Conservation (phyloP, 2,113 vertebrate genomes). For the Stomatorhinus ivindoensis region DNA sequence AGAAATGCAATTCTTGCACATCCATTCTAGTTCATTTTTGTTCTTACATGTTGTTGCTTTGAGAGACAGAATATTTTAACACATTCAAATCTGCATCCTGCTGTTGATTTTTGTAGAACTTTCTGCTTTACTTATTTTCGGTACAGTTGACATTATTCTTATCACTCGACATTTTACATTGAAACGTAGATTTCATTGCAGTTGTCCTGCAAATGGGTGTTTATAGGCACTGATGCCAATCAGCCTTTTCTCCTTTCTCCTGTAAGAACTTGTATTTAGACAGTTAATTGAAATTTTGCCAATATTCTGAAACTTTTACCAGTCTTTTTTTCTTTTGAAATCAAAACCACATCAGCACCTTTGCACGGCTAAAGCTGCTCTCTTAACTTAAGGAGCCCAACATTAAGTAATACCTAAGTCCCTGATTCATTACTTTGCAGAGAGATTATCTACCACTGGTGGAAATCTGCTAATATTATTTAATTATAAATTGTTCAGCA, state of each 20-base stretch:
- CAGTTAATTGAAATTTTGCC: not conserved
- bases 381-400: too few relatives aligned
- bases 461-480: not conserved
- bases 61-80: not conserved
- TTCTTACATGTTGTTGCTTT: not conserved
- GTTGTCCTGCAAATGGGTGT: not conserved
- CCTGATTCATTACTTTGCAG: not conserved
- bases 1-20: not conserved
- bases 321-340: not conserved
- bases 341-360: not conserved
- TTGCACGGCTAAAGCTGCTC: not conserved
- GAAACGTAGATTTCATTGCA: not conserved
- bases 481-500: not conserved
- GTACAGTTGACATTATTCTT: not conserved
- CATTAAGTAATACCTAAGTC: too few relatives aligned
- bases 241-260: not conserved
- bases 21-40: not conserved
- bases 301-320: not conserved
- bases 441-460: too few relatives aligned
- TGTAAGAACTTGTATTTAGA: not conserved
- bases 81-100: not conserved
- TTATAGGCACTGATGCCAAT: not conserved
- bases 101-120: not conserved
- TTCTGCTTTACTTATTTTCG: not conserved
- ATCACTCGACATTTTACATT: not conserved